These are phyloP conservation scores for Mallotus villosus DNA, from an alignment of 2,797 vertebrate genomes.

Conservation along the genomic window DNA sequence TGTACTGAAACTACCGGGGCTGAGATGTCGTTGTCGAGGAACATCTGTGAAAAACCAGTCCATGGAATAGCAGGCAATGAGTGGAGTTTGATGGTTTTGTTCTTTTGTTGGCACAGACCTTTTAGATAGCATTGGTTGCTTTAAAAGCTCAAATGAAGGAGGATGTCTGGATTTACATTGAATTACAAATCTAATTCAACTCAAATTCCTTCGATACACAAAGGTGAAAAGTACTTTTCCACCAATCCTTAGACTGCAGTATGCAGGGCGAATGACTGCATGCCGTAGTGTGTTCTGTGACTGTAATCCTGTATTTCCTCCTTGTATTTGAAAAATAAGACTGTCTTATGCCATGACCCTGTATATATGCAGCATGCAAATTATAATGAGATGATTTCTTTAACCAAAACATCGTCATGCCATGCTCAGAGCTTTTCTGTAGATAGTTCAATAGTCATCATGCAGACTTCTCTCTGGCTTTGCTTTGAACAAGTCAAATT, in stretches of 20 bases:
- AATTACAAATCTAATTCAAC: background rate
- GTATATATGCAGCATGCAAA: slow-evolving; percentile 30
- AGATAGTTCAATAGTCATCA: slow-evolving; percentile 32
- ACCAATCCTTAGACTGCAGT: too few species aligned
- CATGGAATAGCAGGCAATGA: slow-evolving; percentile 21
- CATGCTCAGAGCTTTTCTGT: slow-evolving; percentile 21
- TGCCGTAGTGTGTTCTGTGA: too few species aligned
- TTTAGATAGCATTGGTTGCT: slow-evolving; percentile 34
- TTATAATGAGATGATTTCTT: slow-evolving; percentile 23
- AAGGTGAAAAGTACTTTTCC: background rate
- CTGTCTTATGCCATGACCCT: slow-evolving; percentile 8
- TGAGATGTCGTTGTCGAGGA: slow-evolving; percentile 9
- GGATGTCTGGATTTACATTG: slow-evolving; percentile 15
- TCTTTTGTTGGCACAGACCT: slow-evolving; percentile 22
- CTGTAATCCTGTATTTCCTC: slow-evolving; percentile 24
- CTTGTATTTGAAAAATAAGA: slow-evolving; percentile 42
- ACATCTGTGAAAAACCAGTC: slow-evolving; percentile 6
- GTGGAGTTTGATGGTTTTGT: slow-evolving; percentile 28
- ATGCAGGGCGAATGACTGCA: background rate
- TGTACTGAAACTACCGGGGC: background rate
- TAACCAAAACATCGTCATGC: slow-evolving; percentile 40
- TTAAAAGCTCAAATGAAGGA: slow-evolving; percentile 39
- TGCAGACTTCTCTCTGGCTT: slow-evolving; percentile 40
- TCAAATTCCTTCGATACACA: background rate
- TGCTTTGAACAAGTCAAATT: background rate